Evolutionary conservation across 2,113 vertebrate species (phyloP), one percentile per base, ranked within the genome.

Genomic region (Embiotoca jacksoni): DNA sequence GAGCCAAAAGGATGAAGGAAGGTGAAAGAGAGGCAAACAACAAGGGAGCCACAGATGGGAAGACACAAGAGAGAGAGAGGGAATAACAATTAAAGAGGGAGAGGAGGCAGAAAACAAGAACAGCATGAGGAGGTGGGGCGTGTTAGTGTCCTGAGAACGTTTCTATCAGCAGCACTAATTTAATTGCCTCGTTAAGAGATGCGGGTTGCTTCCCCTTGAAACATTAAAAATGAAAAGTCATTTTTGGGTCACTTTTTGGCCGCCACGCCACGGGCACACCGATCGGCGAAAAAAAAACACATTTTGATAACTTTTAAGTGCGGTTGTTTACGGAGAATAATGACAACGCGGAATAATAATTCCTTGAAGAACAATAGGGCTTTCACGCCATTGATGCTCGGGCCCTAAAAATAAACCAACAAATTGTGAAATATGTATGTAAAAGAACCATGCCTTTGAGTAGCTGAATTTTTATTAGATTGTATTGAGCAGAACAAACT

Each of bases 171-270:
- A 68, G 77, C 74, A 78, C 78, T 84, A 77, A 91, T 90, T 91
- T 89, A 89, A 92, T 91, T 84, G 88, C 89, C 87, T 93, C 39
- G 47, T 93, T 90, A 87, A 56, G 78, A 66, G 80, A 89, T 79
- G 84, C 84, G 62, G 72, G 73, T 80, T 74, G 75, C 88, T 88
- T 90, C 80, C 76, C 67, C 83, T 57, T 81, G 86, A 88, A 23
- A 23, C 23, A 23, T 23, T 23, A 1, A 23, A 23, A 23, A 23
- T 23, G 23, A 23, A 23, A 23, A 23, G 23, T 23, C 23, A 23
- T 23, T 23, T 23, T 23, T 23, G 23, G 23, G 23, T 23, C 23
- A 23, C 23, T 23, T 23, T 23, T 23, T 23, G 23, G 23, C 23
- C 23, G 23, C 23, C 23, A 23, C 23, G 23, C 23, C 23, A 23